Base-by-base conservation (phyloP, 2,888 invertebrate species). In the Leucozona laternaria region DNA sequence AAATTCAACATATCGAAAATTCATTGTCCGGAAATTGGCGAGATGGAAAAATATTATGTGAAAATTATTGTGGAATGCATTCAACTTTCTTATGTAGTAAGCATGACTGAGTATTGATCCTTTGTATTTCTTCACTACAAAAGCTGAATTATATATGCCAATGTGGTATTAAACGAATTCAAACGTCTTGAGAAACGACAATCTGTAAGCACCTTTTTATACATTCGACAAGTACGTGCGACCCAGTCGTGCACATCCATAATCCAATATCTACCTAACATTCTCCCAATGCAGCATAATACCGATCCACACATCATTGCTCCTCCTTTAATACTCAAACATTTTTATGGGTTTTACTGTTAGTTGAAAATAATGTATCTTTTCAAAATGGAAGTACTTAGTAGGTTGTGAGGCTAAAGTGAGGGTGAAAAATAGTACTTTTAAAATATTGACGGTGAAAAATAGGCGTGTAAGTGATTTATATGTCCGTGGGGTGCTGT, bases 391-490 rank as follows among this genome's bases (percentile, higher is more conserved):
- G 50, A 48, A 76, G 80, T 81, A 85, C 85, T 85, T 81, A 77
- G 72, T 58, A 84, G 53, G 8, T 53, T 53, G 25, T 50, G 13
- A 3, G 72, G 72, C 76, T 71, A 73, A 85, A 70, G 43, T 62
- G 71, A 66, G 76, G 76, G 73, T 66, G 77, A 55, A 70, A 77
- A 85, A 77, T 72, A 80, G 72, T 85, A 85, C 79, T 77, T 60
- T 72, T 55, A 62, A 60, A 64, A 73, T 81, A 85, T 85, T 80
- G 80, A 73, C 68, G 85, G 72, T 85, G 77, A 85, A 85, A 85
- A 80, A 85, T 85, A 85, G 85, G 85, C 80, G 80, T 81, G 85
- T 78, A 80, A 77, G 80, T 85, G 85, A 85, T 77, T 85, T 80
- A 85, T 85, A 70, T 78, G 55, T 68, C 80, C 73, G 48, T 55